phyloP scores from a whole-genome alignment of 2,113 vertebrate species.

The Pogona vitticeps region DNA sequence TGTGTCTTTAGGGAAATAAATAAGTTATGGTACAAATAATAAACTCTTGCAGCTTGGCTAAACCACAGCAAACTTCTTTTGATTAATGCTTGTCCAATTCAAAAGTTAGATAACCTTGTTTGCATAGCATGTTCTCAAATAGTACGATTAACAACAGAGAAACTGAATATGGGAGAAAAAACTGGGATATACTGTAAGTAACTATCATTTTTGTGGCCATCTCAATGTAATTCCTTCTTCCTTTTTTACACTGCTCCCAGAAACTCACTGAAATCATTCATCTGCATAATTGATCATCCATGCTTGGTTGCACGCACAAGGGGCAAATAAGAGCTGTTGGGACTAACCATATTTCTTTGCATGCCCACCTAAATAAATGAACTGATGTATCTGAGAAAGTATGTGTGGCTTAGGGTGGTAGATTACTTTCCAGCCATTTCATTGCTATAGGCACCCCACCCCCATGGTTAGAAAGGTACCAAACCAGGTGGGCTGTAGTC shows the following conservation, averaged over 20 bases:
- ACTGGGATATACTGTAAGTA: not conserved
- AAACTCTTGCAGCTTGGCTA: slow-evolving; percentile 14
- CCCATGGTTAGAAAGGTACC: not conserved
- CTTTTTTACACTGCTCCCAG: not conserved
- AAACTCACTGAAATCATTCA: not conserved
- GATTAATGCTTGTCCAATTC: slow-evolving; percentile 35
- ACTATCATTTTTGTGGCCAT: not conserved
- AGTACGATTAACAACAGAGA: not conserved
- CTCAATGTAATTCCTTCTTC: not conserved
- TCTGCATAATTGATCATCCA: no score
- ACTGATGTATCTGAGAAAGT: not conserved
- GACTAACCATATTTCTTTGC: not conserved
- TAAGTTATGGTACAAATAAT: slow-evolving; percentile 18
- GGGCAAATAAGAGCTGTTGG: no score
- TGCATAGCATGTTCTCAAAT: slow-evolving; percentile 26
- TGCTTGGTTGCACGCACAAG: no score
- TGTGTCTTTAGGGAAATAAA: slow-evolving; percentile 22
- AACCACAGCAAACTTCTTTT: slow-evolving; percentile 23
- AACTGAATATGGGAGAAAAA: slow-evolving; percentile 1
- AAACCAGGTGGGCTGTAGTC: not conserved
- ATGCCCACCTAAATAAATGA: not conserved
- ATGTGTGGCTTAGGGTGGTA: not conserved
- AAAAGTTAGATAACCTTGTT: slow-evolving; percentile 14
- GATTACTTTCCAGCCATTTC: no score
- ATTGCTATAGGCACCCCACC: not conserved